Evolutionary conservation across 2,797 vertebrate species (phyloP).

Genomic region (Craterocephalus amniculus): DNA sequence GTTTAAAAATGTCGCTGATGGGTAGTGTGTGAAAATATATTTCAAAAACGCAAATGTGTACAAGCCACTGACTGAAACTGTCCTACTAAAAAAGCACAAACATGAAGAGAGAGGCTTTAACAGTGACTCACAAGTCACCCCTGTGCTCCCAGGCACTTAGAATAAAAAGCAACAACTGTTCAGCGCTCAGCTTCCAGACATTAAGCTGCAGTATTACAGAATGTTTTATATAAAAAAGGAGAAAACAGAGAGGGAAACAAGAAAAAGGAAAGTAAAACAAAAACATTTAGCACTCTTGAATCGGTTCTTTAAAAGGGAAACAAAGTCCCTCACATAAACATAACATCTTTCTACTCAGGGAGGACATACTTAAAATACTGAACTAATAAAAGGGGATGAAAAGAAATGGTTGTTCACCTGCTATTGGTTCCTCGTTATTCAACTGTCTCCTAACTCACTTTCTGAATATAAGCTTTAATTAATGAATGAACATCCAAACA

Average conservation of each 20-base stretch:
- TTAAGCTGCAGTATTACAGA: background rate
- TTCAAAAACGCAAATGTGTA: slow-evolving; percentile 1
- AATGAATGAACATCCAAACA: background rate
- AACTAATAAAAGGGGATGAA: background rate
- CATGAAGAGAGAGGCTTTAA: slow-evolving; percentile 34
- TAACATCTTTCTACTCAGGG: slow-evolving; percentile 43
- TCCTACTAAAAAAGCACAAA: slow-evolving; percentile 28
- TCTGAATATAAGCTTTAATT: background rate
- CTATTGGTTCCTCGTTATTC: no score
- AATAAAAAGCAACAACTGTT: slow-evolving; percentile 36
- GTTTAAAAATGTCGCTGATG: slow-evolving; percentile 13
- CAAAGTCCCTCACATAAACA: slow-evolving; percentile 48
- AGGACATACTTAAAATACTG: slow-evolving; percentile 19
- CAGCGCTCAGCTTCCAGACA: slow-evolving; percentile 19
- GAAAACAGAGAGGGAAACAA: background rate
- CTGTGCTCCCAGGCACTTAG: slow-evolving; percentile 79
- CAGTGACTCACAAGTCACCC: slow-evolving; percentile 52
- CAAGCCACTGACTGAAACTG: slow-evolving; percentile 16
- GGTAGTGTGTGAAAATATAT: slow-evolving; percentile 37
- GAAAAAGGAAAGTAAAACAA: background rate
- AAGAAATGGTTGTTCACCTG: background rate
- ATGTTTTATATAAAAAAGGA: slow-evolving; percentile 26
- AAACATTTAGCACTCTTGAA: slow-evolving; percentile 74
- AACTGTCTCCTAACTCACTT: background rate
- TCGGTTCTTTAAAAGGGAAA: slow-evolving; percentile 63